Conservation (phyloP, 2,797 vertebrate species). For the Rhynchonycteris naso region DNA sequence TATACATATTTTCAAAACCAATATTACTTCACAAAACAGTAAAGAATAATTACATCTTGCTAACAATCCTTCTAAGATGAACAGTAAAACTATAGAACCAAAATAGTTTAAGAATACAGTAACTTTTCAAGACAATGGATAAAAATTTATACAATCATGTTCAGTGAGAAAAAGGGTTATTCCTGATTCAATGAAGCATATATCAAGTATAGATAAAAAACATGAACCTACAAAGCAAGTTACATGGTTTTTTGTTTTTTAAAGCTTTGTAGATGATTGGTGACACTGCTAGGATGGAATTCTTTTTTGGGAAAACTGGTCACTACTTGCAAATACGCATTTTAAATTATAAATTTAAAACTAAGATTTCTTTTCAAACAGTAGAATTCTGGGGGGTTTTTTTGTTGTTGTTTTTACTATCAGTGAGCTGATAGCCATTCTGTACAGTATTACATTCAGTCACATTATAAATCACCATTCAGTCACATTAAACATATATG, state of each 20-base stretch:
- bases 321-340: constrained; percentile 52
- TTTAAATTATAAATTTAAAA: constrained; percentile 52
- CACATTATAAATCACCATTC: constrained; percentile 56
- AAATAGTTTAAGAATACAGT: constrained; percentile 54
- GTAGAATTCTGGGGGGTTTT: neutral
- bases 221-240: constrained; percentile 49
- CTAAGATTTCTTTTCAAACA: constrained; percentile 29
- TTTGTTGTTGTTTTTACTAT: neutral
- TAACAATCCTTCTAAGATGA: constrained; percentile 40
- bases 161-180: constrained; percentile 27
- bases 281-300: constrained; percentile 8
- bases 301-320: constrained; percentile 30
- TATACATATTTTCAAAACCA: constrained; percentile 55
- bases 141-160: constrained; percentile 54
- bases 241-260: neutral
- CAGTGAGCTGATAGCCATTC: constrained; percentile 37
- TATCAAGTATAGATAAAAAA: constrained; percentile 44
- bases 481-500: constrained; percentile 28
- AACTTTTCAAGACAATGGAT: constrained; percentile 53
- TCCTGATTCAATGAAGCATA: constrained; percentile 40
- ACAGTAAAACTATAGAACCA: constrained; percentile 49
- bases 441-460: neutral
- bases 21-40: constrained; percentile 48
- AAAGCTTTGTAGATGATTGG: constrained; percentile 9
- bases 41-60: constrained; percentile 52